A percentile compares a stretch with the other conserved stretches of the same genome.
These are phyloP conservation scores for Andrena trimmerana DNA, from an alignment of 2,888 invertebrate species.

Conservation along the genomic window DNA sequence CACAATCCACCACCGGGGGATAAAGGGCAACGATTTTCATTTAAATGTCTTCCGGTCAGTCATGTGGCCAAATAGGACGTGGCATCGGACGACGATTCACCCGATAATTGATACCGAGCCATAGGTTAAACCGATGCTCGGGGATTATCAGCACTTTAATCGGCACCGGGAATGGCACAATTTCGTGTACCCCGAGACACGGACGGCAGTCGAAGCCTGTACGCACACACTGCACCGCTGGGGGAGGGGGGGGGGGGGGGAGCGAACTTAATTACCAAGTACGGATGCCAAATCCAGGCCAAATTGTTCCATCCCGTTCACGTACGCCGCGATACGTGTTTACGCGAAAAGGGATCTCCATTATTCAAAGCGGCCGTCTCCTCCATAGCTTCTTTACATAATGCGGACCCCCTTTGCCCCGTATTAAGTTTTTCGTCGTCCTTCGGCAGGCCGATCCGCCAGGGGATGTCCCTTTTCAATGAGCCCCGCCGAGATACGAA, in stretches of 20 bases:
- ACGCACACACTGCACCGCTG: not conserved
- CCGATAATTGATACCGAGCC: constrained; percentile 69
- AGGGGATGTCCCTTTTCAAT: constrained; percentile 67
- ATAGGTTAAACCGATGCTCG: constrained; percentile 69
- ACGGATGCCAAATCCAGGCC: constrained; percentile 64
- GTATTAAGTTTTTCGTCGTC: constrained; percentile 47
- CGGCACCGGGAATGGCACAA: constrained; percentile 60
- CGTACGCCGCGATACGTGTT: constrained; percentile 55
- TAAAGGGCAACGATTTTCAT: constrained; percentile 56
- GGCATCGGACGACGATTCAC: constrained; percentile 62
- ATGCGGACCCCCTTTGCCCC: constrained; percentile 37
- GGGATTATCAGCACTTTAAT: constrained; percentile 71
- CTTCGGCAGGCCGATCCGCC: constrained; percentile 11
- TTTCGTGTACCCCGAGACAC: constrained; percentile 55
- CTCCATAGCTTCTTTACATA: constrained; percentile 44
- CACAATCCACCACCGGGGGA: constrained; percentile 6
- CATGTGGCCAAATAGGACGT: constrained; percentile 63
- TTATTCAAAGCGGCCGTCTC: constrained; percentile 55
- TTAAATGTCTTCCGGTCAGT: constrained; percentile 55
- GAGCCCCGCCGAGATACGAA: constrained; percentile 55
- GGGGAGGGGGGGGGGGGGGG: not conserved
- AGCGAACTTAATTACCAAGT: constrained; percentile 67
- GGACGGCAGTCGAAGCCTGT: not conserved
- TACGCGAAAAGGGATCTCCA: constrained; percentile 55
- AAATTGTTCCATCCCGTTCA: constrained; percentile 43